Conservation (phyloP, 2,113 vertebrate species). For the Campylomormyrus numenius region DNA sequence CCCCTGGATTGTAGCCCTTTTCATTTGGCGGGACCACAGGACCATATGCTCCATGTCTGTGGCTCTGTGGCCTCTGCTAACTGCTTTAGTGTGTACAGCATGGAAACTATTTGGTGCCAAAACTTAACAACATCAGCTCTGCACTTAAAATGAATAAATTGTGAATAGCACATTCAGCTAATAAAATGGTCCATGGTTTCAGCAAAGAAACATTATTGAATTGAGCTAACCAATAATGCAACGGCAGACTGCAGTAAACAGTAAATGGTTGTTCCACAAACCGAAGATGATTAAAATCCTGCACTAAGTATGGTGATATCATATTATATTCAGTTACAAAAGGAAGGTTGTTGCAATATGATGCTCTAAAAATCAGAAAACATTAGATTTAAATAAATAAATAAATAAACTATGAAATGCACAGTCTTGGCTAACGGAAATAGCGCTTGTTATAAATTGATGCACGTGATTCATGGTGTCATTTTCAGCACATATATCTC, state of each 20-base stretch:
- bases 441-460: not conserved
- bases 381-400: not conserved
- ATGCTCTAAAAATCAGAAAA: not conserved
- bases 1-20: not conserved
- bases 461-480: not conserved
- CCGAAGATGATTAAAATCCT: not conserved
- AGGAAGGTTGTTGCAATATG: not conserved
- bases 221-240: constrained; percentile 5
- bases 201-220: constrained; percentile 1
- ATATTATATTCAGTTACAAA: not conserved
- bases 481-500: not conserved
- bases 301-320: not conserved
- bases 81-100: constrained; percentile 10
- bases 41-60: not conserved
- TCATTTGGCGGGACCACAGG: not conserved
- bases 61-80: not conserved
- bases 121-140: constrained; percentile 6
- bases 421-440: not conserved
- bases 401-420: not conserved
- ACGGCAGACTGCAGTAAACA: not conserved
- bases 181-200: not conserved
- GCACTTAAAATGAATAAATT: not conserved
- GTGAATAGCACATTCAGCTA: not conserved
- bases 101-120: constrained; percentile 6
- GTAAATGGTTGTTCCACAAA: not conserved